A percentile compares a stretch with the other conserved stretches of the same genome.
Evolutionary conservation across 2,797 vertebrate species (phyloP).

Genomic region (Enteromius unitaeniatus): DNA sequence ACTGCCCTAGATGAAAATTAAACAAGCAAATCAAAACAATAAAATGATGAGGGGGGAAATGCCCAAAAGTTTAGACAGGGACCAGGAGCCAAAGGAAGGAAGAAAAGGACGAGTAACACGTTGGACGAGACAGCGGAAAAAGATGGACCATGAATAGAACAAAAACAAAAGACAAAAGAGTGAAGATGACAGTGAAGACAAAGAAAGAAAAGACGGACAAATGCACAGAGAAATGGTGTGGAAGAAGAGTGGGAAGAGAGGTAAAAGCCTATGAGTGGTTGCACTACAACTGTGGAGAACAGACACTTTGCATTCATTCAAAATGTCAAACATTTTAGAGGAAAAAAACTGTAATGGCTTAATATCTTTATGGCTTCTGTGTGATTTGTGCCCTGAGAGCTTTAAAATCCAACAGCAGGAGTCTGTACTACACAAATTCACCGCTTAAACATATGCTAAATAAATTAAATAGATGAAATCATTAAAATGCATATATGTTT

Average conservation of each 20-base stretch:
- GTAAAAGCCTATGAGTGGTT: conserved; percentile 75
- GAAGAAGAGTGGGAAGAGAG: conserved; percentile 75
- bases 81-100: conserved; percentile 50
- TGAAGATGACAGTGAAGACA: conserved; percentile 16
- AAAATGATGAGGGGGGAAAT: conserved; percentile 73
- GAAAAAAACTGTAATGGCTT: not conserved
- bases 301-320: conserved; percentile 36
- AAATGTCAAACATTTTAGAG: conserved; percentile 1
- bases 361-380: not conserved
- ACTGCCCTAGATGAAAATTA: conserved; percentile 92
- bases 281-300: conserved; percentile 63
- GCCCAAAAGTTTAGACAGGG: conserved; percentile 55
- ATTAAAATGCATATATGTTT: not conserved
- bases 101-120: conserved; percentile 57
- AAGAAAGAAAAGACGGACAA: conserved; percentile 54
- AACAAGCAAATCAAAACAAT: conserved; percentile 88
- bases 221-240: conserved; percentile 72
- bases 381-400: conserved; percentile 16
- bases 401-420: conserved; percentile 9
- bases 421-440: not conserved
- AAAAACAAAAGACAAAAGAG: not conserved
- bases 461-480: not conserved
- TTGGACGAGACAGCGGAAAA: conserved; percentile 38
- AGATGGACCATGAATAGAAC: conserved; percentile 11
- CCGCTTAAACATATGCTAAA: not conserved